A percentile compares a stretch with the other conserved stretches of the same genome.
These are phyloP conservation scores for Cossypha dichroa DNA, from an alignment of 2,797 vertebrate genomes.

Conservation along the genomic window DNA sequence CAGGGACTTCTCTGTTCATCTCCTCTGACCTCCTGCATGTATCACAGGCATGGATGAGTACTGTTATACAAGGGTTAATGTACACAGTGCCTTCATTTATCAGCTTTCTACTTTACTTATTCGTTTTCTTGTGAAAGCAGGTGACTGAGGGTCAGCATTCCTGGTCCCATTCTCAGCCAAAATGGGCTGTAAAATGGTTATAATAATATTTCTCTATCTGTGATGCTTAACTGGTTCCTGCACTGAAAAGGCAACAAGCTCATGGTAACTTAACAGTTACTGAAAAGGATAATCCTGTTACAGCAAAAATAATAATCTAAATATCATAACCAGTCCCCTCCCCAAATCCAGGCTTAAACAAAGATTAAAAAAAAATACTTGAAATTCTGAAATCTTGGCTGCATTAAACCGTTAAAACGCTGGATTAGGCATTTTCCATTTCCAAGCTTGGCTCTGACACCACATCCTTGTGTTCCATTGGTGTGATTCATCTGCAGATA, in stretches of 20 bases:
- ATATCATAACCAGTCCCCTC: constrained; percentile 5
- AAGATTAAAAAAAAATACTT: constrained; percentile 20
- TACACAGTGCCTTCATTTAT: constrained; percentile 2
- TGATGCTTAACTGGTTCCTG: constrained; percentile 24
- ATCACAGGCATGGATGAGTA: background rate
- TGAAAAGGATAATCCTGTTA: constrained; percentile 29
- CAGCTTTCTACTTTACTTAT: constrained; percentile 28
- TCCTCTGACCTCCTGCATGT: constrained; percentile 13
- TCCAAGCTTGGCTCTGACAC: background rate
- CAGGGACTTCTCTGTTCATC: constrained; percentile 10
- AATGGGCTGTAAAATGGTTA: background rate
- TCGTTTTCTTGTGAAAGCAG: constrained; percentile 29
- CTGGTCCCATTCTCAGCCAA: background rate
- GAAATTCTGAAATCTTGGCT: constrained; percentile 45
- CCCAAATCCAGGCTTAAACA: constrained; percentile 9
- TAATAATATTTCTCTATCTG: constrained; percentile 41
- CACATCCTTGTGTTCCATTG: background rate
- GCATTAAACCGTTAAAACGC: background rate
- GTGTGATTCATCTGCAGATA: constrained; percentile 13
- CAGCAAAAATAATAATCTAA: constrained; percentile 55
- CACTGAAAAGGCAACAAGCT: constrained; percentile 7
- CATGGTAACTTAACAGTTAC: background rate
- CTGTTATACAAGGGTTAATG: background rate
- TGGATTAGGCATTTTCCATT: constrained; percentile 24
- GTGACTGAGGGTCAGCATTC: constrained; percentile 28